phyloP scores from a whole-genome alignment of 2,888 invertebrate genomes.

The Sarcophaga subvicina region DNA sequence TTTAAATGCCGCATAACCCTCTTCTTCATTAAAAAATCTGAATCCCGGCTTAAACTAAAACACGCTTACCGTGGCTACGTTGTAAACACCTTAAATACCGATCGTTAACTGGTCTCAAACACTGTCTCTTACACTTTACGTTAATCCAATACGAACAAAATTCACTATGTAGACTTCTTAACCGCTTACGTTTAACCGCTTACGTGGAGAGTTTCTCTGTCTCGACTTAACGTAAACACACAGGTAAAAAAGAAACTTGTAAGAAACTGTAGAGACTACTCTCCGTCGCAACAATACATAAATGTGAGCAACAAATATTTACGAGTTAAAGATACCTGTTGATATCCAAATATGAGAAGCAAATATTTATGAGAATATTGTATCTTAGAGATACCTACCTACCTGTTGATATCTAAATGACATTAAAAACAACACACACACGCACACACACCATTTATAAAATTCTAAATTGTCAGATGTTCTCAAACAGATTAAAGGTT shows the following conservation, averaged over 20 bases:
- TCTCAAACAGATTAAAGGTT: neutral
- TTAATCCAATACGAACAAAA: conserved; percentile 19
- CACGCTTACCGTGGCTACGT: conserved; percentile 50
- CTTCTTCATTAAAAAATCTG: conserved; percentile 5
- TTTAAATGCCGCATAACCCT: conserved; percentile 29
- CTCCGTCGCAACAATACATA: neutral
- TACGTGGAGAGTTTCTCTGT: conserved; percentile 50
- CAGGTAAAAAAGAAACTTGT: conserved; percentile 34
- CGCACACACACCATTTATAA: neutral
- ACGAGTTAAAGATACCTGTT: conserved; percentile 64
- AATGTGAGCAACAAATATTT: conserved; percentile 40
- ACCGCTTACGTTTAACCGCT: conserved; percentile 19
- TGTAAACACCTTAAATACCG: conserved; percentile 67
- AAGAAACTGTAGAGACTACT: neutral
- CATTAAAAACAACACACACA: neutral
- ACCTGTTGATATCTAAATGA: neutral
- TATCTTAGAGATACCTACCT: neutral
- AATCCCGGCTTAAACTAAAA: conserved; percentile 63
- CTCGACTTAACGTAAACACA: neutral
- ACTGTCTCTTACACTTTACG: conserved; percentile 46
- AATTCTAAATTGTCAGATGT: neutral
- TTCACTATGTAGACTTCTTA: conserved; percentile 51
- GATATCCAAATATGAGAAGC: conserved; percentile 3
- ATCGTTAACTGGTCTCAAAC: conserved; percentile 66
- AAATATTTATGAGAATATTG: conserved; percentile 47